Evolutionary conservation across 2,888 invertebrate species (phyloP), one percentile per base, ranked within the genome.

Genomic region (Rutpela maculata): DNA sequence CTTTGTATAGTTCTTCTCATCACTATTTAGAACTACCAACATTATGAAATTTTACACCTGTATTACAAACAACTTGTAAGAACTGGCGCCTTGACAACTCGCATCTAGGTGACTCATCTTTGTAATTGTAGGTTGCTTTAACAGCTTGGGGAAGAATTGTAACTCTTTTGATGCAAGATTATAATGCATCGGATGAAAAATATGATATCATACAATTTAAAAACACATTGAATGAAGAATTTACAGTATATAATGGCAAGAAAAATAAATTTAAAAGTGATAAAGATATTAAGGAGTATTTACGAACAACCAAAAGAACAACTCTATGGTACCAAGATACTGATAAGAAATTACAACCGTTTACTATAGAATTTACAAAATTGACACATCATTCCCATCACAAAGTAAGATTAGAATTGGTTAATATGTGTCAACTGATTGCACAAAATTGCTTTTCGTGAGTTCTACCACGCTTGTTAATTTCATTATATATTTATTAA

Each of bases 381-480:
- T 86, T 95, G 35, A 90, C 92, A 0, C 90, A 91, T 1, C 93
- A 95, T 87, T 90, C 92, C 0, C 93, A 95, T 81, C 88, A 88
- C 67, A 91, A 89, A 87, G 93, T 96, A 75, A 90, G 95, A 67
- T 88, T 88, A 69, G 94, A 94, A 88, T 90, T 95, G 66, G 92
- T 92, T 0, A 88, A 91, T n/a, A 91, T 92, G 84, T 93, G 93
- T 82, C 88, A 90, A 57, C 88, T 92, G 68, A 85, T 95, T 55
- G 87, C 94, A 0, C 88, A 90, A 12, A 92, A 92, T 80, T 95
- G 95, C 84, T 89, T 90, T 65, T 88, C 88, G 94, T 94, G 87
- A 90, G 90, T 89, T 75, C 55, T 74, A 10, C 57, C 19, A 17
- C 73, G 5, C 2, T 89, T 35, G 72, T 65, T 35, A 67, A 73